A percentile compares a stretch with the other conserved stretches of the same genome.
These are phyloP conservation scores for Montipora cactus DNA, from an alignment of 64 coral and sea anemone species.

Conservation along the genomic window DNA sequence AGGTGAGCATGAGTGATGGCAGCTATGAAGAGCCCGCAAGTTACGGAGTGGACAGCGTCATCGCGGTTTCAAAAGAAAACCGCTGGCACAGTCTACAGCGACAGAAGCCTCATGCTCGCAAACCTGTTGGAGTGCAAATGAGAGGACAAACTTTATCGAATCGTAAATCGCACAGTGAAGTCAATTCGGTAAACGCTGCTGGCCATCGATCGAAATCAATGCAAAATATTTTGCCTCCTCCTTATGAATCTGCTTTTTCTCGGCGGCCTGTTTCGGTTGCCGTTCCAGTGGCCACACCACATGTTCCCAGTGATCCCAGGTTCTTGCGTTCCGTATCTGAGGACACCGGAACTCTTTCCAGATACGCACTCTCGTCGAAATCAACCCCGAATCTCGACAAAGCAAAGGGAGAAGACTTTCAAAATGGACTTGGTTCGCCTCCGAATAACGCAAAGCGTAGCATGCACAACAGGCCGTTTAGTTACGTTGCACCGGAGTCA, in stretches of 20 bases:
- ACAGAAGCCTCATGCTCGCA: conserved; percentile 59
- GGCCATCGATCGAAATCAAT: conserved; percentile 75
- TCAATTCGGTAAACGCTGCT: not conserved
- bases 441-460: not conserved
- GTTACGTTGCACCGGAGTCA: not conserved
- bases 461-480: conserved; percentile 11
- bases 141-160: not conserved
- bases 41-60: conserved; percentile 87
- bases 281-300: conserved; percentile 80
- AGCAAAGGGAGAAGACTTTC: not conserved
- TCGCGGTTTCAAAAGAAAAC: conserved; percentile 87
- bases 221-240: conserved; percentile 69
- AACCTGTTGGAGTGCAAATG: conserved; percentile 59
- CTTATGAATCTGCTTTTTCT: conserved; percentile 46
- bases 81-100: conserved; percentile 85
- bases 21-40: conserved; percentile 74
- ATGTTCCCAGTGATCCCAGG: conserved; percentile 39
- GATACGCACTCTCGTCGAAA: not conserved
- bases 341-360: conserved; percentile 24
- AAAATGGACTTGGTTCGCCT: not conserved
- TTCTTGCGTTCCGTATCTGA: conserved; percentile 30
- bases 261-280: conserved; percentile 57
- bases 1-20: conserved; percentile 69
- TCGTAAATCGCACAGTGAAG: conserved; percentile 2
- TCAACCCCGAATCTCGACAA: conserved; percentile 40